These are phyloP conservation scores for Leptinotarsa undecemlineata DNA, from an alignment of 1,140 invertebrate species.

Conservation along the genomic window DNA sequence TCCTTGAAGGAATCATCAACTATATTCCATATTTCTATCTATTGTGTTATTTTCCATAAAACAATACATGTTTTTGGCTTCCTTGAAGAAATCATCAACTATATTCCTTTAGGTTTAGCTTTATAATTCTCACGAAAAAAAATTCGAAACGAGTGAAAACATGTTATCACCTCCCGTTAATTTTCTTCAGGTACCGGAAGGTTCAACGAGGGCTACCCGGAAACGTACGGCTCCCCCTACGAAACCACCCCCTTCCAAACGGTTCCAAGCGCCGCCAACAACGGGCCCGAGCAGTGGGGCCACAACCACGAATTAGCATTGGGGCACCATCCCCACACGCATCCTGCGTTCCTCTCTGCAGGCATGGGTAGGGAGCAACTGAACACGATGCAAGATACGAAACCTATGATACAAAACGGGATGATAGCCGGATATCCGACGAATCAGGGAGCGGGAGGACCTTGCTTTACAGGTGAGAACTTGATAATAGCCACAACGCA, in stretches of 20 bases:
- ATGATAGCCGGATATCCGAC: constrained; percentile 73
- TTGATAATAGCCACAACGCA: background rate
- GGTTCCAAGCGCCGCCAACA: constrained; percentile 72
- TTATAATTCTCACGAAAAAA: too few relatives aligned
- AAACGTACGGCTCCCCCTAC: constrained; percentile 65
- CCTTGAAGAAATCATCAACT: too few relatives aligned
- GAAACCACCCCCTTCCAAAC: constrained; percentile 79
- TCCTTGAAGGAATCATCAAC: too few relatives aligned
- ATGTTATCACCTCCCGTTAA: background rate
- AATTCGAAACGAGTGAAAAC: background rate
- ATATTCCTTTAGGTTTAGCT: too few relatives aligned
- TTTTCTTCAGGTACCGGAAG: constrained; percentile 59
- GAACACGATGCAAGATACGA: constrained; percentile 64
- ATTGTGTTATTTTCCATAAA: too few relatives aligned
- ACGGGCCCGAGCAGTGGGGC: constrained; percentile 59
- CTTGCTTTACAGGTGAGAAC: constrained; percentile 71
- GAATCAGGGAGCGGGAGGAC: constrained; percentile 62
- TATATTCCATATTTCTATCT: too few relatives aligned
- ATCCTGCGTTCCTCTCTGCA: constrained; percentile 62
- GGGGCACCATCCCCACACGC: constrained; percentile 62
- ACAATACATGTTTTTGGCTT: too few relatives aligned
- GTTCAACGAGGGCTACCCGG: constrained; percentile 69
- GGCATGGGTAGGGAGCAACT: constrained; percentile 57
- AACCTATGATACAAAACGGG: constrained; percentile 73
- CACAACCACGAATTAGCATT: constrained; percentile 56